Base-by-base conservation (phyloP, 2,888 invertebrate genomes). In the Apamea monoglypha region DNA sequence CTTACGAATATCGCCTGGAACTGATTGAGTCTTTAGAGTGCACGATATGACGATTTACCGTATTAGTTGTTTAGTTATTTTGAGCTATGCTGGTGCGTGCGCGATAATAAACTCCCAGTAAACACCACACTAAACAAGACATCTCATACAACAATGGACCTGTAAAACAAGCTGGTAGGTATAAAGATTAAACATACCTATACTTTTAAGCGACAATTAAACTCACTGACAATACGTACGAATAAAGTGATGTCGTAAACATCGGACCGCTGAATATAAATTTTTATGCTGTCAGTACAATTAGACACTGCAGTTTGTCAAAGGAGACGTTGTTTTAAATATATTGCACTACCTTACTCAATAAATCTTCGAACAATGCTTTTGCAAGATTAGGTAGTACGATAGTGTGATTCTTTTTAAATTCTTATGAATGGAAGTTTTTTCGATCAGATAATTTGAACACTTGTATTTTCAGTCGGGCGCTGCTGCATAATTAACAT, bases 261-360 rank as follows among this genome's bases (percentile, higher is more conserved):
- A 75, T 70, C 21, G n/a, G 40, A 47, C 50, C 44, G 77, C 71
- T 78, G 85, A 86, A 88, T 85, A 86, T 88, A 88, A 77, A 76
- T 85, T 88, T 84, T 64, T 85, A 74, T 75, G 47, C 74, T 88
- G 88, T 85, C 85, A 88, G 76, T 81, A 88, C 64, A 85, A 81
- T 85, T 81, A 81, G 81, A 85, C 86, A 76, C 71, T 81, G 86
- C 88, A 85, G 64, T 85, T 85, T 85, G 82, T 85, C 82, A 85
- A 85, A 70, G 29, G 36, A 74, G 71, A 74, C 87, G 63, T 76
- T 80, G 66, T 85, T 68, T 74, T 40, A 88, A 88, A 85, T 85
- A 85, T 84, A 84, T 80, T 76, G 86, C 82, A 68, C 67, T 68
- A 88, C 68, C 64, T 74, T 72, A 68, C 53, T 6, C 74, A 72